Evolutionary conservation across 1,140 invertebrate species (phyloP).

Genomic region (Asobara japonica): DNA sequence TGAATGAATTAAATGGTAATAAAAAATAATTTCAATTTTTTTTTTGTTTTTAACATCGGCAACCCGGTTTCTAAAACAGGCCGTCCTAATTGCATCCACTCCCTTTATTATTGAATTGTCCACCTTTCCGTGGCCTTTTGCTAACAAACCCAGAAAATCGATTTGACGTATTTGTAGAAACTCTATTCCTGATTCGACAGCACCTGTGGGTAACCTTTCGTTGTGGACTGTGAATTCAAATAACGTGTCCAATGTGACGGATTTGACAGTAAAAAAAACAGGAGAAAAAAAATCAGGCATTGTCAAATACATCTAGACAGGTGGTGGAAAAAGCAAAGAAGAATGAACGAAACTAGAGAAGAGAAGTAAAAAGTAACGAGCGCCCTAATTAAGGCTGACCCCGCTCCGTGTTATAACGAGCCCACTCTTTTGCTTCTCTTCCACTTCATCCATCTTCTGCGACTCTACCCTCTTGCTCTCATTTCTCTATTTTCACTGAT

Average conservation of each 20-base stretch:
- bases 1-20: no score
- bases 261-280: not conserved
- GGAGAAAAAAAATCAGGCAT: not conserved
- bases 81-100: not conserved
- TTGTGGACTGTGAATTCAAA: not conserved
- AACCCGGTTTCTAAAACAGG: not conserved
- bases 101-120: not conserved
- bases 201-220: not conserved
- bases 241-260: not conserved
- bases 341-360: not conserved
- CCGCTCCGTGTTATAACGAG: constrained; percentile 17
- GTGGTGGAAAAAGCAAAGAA: not conserved
- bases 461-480: not conserved
- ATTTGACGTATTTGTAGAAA: not conserved
- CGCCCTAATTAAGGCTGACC: constrained; percentile 25
- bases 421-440: constrained; percentile 18
- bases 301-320: not conserved
- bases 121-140: not conserved
- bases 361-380: constrained; percentile 16
- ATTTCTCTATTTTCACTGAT: constrained; percentile 7
- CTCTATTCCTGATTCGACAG: not conserved
- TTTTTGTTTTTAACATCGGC: no score
- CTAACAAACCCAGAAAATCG: not conserved
- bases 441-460: not conserved
- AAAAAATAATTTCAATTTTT: no score